phyloP scores from a whole-genome alignment of 2,113 vertebrate genomes.

The Takifugu bimaculatus region DNA sequence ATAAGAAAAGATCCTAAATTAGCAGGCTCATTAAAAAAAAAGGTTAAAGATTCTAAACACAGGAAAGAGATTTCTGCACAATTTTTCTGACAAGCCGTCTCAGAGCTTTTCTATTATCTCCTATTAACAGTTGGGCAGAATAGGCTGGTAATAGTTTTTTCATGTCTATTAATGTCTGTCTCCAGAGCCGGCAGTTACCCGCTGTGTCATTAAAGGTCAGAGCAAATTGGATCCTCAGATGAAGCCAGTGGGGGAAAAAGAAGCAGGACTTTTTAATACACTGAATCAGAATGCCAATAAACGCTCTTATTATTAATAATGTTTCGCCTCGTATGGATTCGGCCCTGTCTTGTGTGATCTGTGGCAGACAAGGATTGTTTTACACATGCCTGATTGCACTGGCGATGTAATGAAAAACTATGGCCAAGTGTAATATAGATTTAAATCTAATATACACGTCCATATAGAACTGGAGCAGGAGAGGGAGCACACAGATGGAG shows the following conservation, averaged over 20 bases:
- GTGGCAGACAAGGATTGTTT: background rate
- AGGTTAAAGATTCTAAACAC: slow-evolving; percentile 28
- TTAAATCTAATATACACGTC: slow-evolving; percentile 1
- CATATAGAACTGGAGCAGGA: background rate
- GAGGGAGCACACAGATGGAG: background rate
- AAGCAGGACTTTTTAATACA: slow-evolving; percentile 54
- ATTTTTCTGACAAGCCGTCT: slow-evolving; percentile 37
- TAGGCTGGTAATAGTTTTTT: slow-evolving; percentile 53
- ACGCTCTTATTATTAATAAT: slow-evolving; percentile 73
- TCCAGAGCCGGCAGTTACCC: slow-evolving; percentile 61
- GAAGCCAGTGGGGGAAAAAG: slow-evolving; percentile 47
- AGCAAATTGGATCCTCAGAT: slow-evolving; percentile 66
- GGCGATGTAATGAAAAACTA: slow-evolving; percentile 4
- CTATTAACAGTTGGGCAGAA: slow-evolving; percentile 55
- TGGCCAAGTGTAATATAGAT: slow-evolving; percentile 4
- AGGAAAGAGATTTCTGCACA: background rate
- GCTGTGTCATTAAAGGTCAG: slow-evolving; percentile 72
- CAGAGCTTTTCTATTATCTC: slow-evolving; percentile 33
- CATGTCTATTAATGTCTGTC: slow-evolving; percentile 69
- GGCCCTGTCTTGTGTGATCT: slow-evolving; percentile 44
- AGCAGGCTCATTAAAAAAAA: slow-evolving; percentile 14
- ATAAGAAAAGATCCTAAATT: slow-evolving; percentile 15
- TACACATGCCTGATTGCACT: background rate
- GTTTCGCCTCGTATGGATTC: slow-evolving; percentile 67
- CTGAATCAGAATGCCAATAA: slow-evolving; percentile 67